Conservation (phyloP, 1,140 invertebrate genomes). For the Brachystomella parvula region DNA sequence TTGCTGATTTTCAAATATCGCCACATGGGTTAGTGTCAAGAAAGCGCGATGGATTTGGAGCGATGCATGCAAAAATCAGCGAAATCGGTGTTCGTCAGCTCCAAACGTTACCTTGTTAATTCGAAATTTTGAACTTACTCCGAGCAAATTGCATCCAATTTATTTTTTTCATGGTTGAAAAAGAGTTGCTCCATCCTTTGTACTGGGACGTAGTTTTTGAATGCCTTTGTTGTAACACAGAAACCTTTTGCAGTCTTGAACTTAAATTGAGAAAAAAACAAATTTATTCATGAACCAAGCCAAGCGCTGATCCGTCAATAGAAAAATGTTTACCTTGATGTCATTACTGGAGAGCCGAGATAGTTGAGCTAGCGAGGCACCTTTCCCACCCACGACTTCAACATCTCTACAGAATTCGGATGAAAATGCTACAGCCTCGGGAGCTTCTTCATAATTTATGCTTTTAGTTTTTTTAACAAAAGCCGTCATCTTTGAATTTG, state of each 20-base stretch:
- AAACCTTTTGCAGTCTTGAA: constrained; percentile 51
- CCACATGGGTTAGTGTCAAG: not conserved
- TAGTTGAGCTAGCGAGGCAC: constrained; percentile 57
- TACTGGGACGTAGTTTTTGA: constrained; percentile 48
- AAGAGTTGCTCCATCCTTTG: constrained; percentile 19
- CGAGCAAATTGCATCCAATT: constrained; percentile 20
- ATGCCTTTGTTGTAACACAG: constrained; percentile 52
- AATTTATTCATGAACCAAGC: not conserved
- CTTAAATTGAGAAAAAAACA: constrained; percentile 7
- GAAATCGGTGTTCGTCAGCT: not conserved
- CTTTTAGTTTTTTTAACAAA: too few species aligned
- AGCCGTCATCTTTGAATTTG: too few species aligned
- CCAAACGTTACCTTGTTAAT: not conserved
- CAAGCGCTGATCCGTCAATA: not conserved
- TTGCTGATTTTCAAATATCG: not conserved
- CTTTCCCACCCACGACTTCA: constrained; percentile 61
- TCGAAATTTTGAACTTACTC: constrained; percentile 13
- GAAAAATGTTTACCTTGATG: constrained; percentile 32
- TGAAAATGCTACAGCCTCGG: constrained; percentile 7
- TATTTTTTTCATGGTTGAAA: not conserved
- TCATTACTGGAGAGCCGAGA: constrained; percentile 39
- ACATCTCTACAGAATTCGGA: constrained; percentile 46
- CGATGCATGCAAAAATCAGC: not conserved
- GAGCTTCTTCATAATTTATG: too few species aligned
- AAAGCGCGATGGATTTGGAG: not conserved